Evolutionary conservation across 2,888 invertebrate genomes (phyloP), one percentile per base, ranked within the genome.

Genomic region (Drosophila testacea): DNA sequence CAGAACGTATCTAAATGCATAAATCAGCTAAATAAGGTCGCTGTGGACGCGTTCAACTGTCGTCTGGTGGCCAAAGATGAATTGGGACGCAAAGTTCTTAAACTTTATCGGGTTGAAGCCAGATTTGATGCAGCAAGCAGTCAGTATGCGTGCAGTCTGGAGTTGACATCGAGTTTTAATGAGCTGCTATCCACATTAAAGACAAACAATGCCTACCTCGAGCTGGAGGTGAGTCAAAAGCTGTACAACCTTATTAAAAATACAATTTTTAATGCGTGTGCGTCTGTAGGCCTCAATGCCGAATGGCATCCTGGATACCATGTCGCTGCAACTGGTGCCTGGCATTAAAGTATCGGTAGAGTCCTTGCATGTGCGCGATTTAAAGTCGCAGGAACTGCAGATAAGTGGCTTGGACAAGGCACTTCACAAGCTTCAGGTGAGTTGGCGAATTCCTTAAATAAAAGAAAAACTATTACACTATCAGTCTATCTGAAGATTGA

Each of bases 361-460:
- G 16, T 64, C 83, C 39, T 68, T 93, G 62, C 79, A 83, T 22
- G 68, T 91, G 36, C 83, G 86, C 57, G 90, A 92, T 68, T 71
- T 90, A 30, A 85, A 83, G 63, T 79, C 91, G 46, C 91, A 92
- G 70, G 91, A 91, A 61, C 79, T 94, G 44, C 83, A 90, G 27
- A 89, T 94, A 54, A 93, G 92, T 76, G 95, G 95, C 5, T 90
- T 95, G 57, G 93, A 93, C 48, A 92, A 93, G 83, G 94, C 95
- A 22, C 91, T 95, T 63, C 93, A 94, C 64, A 93, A 94, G 87
- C 90, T 95, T 48, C 91, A 93, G 90, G 92, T 92, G 74, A 89
- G 92, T 90, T 68, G 56, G 41, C 51, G 34, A 28, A 55, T 48
- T 13, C 27, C 11, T 34, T 28, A 42, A 13, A 34, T n/a, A 46